phyloP scores from a whole-genome alignment of 1,140 invertebrate genomes.

The Aphaenogaster rudis region DNA sequence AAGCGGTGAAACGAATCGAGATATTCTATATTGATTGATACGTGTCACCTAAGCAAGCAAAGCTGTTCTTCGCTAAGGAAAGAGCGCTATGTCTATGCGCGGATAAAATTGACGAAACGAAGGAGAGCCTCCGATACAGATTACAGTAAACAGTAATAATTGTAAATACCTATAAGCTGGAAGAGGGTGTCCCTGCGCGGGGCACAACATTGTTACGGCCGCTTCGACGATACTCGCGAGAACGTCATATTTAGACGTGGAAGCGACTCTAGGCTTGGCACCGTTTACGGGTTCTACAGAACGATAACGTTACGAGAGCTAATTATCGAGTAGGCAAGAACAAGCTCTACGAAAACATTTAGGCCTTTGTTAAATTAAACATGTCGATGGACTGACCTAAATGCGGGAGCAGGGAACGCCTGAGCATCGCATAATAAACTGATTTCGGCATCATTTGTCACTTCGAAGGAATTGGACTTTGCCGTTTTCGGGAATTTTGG shows the following conservation, averaged over 20 bases:
- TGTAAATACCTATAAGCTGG: conserved; percentile 88
- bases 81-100: not conserved
- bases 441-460: conserved; percentile 69
- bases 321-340: not conserved
- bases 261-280: conserved; percentile 89
- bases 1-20: conserved; percentile 21
- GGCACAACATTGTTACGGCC: conserved; percentile 88
- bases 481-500: conserved; percentile 87
- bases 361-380: not conserved
- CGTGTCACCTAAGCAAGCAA: not conserved
- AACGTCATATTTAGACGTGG: conserved; percentile 81
- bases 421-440: conserved; percentile 90
- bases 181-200: conserved; percentile 89
- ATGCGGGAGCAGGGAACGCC: conserved; percentile 87
- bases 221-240: conserved; percentile 75
- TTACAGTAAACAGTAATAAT: not conserved
- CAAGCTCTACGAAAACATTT: not conserved
- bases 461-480: conserved; percentile 80
- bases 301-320: conserved; percentile 39
- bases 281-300: conserved; percentile 90
- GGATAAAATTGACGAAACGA: not conserved
- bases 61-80: not conserved
- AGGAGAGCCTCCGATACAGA: not conserved
- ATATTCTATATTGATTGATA: not conserved
- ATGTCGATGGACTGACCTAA: conserved; percentile 74